Percentiles rank a stretch among this genome's conserved stretches.
Evolutionary conservation across 2,797 vertebrate species (phyloP).

Genomic region (Holocentrus rufus): DNA sequence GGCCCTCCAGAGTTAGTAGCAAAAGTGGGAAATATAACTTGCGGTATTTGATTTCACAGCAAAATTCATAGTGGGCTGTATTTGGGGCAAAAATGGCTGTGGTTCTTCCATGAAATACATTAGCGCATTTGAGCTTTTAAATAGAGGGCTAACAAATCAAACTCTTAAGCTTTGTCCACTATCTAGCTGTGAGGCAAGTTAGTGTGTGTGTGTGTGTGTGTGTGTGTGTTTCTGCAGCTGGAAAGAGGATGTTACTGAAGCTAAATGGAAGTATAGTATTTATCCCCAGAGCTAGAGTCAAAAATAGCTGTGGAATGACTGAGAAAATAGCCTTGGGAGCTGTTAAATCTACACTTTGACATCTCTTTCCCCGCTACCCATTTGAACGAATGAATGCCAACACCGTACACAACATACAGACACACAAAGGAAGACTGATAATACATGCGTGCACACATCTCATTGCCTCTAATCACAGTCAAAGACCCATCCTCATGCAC

Average conservation of each 20-base stretch:
- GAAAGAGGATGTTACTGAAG: background rate
- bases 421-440: slow-evolving; percentile 1
- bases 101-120: slow-evolving; percentile 21
- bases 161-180: slow-evolving; percentile 18
- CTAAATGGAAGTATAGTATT: slow-evolving; percentile 48
- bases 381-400: slow-evolving; percentile 33
- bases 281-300: slow-evolving; percentile 49
- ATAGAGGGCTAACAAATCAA: slow-evolving; percentile 14
- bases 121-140: background rate
- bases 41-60: background rate
- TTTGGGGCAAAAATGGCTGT: background rate
- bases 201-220: slow-evolving; percentile 13
- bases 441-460: slow-evolving; percentile 6
- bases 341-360: slow-evolving; percentile 52
- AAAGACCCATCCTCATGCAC: slow-evolving; percentile 24
- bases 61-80: background rate
- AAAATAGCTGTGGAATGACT: slow-evolving; percentile 48
- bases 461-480: slow-evolving; percentile 53
- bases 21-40: slow-evolving; percentile 24
- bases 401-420: slow-evolving; percentile 11
- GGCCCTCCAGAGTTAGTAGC: slow-evolving; percentile 14
- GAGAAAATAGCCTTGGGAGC: slow-evolving; percentile 47
- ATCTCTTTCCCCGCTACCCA: slow-evolving; percentile 33
- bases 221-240: background rate
- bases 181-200: slow-evolving; percentile 18